Evolutionary conservation across 2,888 invertebrate genomes (phyloP).

Genomic region (Panopea generosa): DNA sequence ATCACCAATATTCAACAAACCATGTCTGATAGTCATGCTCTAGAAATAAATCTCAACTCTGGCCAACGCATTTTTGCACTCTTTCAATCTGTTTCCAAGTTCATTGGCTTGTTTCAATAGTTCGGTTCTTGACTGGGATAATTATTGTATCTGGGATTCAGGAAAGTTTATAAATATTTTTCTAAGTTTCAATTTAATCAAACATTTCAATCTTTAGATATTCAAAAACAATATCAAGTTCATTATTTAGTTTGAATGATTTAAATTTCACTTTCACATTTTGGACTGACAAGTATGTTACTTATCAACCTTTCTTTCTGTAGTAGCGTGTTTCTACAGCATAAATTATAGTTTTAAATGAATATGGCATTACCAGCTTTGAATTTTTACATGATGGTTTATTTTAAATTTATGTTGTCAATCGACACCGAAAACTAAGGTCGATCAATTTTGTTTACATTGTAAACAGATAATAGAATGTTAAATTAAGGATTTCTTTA

Average conservation of each 20-base stretch:
- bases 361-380: no score
- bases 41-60: conserved; percentile 10
- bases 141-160: background rate
- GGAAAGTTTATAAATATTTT: background rate
- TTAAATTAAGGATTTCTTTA: no score
- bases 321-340: conserved; percentile 24
- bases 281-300: background rate
- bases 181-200: background rate
- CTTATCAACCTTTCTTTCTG: conserved; percentile 22
- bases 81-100: background rate
- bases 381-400: no score
- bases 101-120: no score
- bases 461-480: no score
- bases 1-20: conserved; percentile 6
- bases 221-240: background rate
- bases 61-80: no score
- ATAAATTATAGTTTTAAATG: no score
- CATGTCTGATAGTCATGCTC: background rate
- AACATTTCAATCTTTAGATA: background rate
- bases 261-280: background rate
- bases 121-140: background rate
- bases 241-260: background rate
- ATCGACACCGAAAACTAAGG: no score
- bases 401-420: no score
- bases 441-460: no score